These are phyloP conservation scores for Hyperoplus immaculatus DNA, from an alignment of 2,797 vertebrate genomes.

Conservation along the genomic window DNA sequence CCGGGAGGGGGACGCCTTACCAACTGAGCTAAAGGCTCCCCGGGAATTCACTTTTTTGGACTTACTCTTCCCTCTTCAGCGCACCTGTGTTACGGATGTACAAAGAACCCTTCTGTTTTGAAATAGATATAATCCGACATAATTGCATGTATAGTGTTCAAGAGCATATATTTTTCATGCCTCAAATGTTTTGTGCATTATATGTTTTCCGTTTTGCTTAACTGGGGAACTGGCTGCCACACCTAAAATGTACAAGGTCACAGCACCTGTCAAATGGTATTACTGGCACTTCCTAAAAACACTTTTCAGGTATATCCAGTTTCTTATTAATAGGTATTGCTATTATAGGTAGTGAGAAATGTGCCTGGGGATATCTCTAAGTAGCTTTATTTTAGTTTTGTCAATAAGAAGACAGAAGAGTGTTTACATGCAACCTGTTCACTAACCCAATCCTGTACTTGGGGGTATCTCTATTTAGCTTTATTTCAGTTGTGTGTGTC, in stretches of 20 bases:
- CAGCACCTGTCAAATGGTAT: slow-evolving; percentile 35
- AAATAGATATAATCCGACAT: not conserved
- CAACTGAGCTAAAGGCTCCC: too few relatives aligned
- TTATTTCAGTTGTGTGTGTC: too few relatives aligned
- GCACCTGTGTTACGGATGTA: too few relatives aligned
- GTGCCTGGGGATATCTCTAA: not conserved
- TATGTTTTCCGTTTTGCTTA: not conserved
- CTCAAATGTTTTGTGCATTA: not conserved
- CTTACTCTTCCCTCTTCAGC: too few relatives aligned
- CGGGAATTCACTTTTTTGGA: too few relatives aligned
- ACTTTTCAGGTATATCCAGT: not conserved
- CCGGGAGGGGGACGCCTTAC: too few relatives aligned
- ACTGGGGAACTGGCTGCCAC: slow-evolving; percentile 7
- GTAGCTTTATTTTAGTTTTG: not conserved
- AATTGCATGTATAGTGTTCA: not conserved
- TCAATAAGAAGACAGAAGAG: too few relatives aligned
- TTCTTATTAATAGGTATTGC: not conserved
- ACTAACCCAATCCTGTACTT: too few relatives aligned
- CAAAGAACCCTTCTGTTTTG: too few relatives aligned
- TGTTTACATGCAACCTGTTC: too few relatives aligned
- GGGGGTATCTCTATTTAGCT: too few relatives aligned
- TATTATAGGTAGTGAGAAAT: not conserved
- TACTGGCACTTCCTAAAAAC: not conserved
- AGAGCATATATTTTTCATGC: not conserved
- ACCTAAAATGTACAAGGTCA: slow-evolving; percentile 21